Percentiles rank a stretch among this genome's conserved stretches.
phyloP scores from a whole-genome alignment of 53 echinoderm and acorn worm species.

The Temnopleurus reevesii region DNA sequence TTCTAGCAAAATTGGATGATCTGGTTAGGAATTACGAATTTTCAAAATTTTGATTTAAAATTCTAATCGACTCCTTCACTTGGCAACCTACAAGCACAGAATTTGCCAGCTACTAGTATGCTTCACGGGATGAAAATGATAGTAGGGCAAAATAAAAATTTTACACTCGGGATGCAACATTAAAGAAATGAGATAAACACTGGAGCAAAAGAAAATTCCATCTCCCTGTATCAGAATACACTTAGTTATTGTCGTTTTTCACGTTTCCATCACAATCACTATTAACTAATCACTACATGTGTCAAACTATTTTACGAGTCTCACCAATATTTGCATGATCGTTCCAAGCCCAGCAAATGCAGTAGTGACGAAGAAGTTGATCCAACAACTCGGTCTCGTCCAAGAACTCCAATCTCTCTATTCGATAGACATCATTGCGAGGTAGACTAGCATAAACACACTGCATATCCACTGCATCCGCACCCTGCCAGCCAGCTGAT shows the following conservation, averaged over 20 bases:
- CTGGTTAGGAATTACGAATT: no score
- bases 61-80: no score
- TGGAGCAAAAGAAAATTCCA: not conserved
- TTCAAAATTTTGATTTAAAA: no score
- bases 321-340: conserved; percentile 78
- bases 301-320: not conserved
- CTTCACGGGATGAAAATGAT: not conserved
- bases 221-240: not conserved
- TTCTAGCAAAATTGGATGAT: no score
- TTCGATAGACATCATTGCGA: conserved; percentile 78
- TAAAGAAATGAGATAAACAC: not conserved
- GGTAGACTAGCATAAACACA: conserved; percentile 78
- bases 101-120: no score
- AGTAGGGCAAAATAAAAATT: not conserved
- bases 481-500: conserved; percentile 78
- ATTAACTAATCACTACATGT: not conserved
- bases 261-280: not conserved
- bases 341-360: conserved; percentile 91
- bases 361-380: conserved; percentile 89
- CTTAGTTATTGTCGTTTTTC: not conserved
- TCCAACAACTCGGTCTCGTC: conserved; percentile 85
- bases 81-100: no score
- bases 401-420: conserved; percentile 89
- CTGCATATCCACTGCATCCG: conserved; percentile 79
- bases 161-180: not conserved